Base-by-base conservation (phyloP, 2,888 invertebrate genomes). In the Drosophila monieri region DNA sequence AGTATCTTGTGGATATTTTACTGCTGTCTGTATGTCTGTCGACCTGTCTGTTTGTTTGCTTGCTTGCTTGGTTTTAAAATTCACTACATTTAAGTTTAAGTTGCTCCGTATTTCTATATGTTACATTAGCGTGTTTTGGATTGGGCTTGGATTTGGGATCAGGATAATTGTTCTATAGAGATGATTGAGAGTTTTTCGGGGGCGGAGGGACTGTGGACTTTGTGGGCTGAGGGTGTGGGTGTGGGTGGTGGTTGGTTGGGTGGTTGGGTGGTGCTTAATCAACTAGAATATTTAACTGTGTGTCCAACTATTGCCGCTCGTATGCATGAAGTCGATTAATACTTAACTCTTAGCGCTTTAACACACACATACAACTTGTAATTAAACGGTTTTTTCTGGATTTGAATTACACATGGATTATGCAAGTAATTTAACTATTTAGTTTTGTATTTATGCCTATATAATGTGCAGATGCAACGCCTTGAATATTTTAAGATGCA, bases 121-220 rank as follows among this genome's bases (percentile, higher is more conserved):
- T 80, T 88, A 80, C 74, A 83, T 74, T 83, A 70, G 66, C 62
- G 57, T 48, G 60, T 46, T 58, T 67, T 60, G 57, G 73, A 41
- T 12, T 27, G 39, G 55, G 15, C 62, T 57, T 37, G 66, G 85
- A 74, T 60, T 66, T 53, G 69, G 88, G 66, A 60, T 78, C 12
- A 41, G 58, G 80, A 64, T 73, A 83, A 83, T 83, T 83, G 87
- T 86, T 87, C 81, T 83, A 83, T 88, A 80, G 85, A 80, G 85
- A 84, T 79, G 84, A 32, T 39, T 35, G 62, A 73, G 41, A 54
- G 53, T 49, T 41, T 55, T 51, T 15, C 30, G 46, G 52, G 51
- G 41, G 54, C 48, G 32, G 59, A 48, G 18, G 37, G 30, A 25
- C 25, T 44, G 30, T 60, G 51, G 51, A 30, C 37, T 9, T 30